phyloP scores from a whole-genome alignment of 2,113 vertebrate species.

The Rallus limicola region DNA sequence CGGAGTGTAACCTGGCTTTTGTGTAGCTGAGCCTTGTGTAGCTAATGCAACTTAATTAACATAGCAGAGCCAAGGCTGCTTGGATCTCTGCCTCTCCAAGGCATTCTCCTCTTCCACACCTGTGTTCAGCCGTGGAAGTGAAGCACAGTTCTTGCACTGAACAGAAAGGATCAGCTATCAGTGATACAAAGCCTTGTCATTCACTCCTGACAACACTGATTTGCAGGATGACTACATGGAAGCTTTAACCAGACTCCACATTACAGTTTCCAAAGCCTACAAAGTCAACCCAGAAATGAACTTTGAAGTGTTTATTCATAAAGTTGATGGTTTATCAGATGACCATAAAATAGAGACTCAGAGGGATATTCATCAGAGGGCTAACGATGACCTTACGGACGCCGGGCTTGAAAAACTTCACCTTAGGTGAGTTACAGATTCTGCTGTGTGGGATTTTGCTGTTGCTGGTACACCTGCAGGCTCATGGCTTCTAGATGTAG shows the following conservation, averaged over 20 bases:
- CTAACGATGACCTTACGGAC: constrained; percentile 96
- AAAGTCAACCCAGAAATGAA: constrained; percentile 98
- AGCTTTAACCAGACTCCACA: constrained; percentile 93
- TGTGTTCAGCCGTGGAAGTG: neutral
- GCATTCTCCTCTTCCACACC: neutral
- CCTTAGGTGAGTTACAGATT: constrained; percentile 82
- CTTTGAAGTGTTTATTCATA: constrained; percentile 99
- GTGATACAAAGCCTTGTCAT: neutral
- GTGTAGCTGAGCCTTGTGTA: neutral
- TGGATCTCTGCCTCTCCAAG: neutral
- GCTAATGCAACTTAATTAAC: neutral
- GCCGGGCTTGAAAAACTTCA: constrained; percentile 98
- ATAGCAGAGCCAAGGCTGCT: neutral
- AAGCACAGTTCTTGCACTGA: neutral
- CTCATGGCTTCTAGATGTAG: neutral
- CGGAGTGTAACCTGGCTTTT: neutral
- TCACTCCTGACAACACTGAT: constrained; percentile 45
- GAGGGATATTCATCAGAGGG: constrained; percentile 98
- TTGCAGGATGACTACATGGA: constrained; percentile 98
- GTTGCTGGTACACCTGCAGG: neutral
- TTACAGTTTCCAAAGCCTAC: constrained; percentile 97
- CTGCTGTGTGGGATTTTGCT: neutral
- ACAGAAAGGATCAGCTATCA: neutral
- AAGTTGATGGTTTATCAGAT: constrained; percentile 97
- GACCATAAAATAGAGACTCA: constrained; percentile 99